Base-by-base conservation (phyloP, 2,797 vertebrate genomes). In the Mastacembelus armatus region DNA sequence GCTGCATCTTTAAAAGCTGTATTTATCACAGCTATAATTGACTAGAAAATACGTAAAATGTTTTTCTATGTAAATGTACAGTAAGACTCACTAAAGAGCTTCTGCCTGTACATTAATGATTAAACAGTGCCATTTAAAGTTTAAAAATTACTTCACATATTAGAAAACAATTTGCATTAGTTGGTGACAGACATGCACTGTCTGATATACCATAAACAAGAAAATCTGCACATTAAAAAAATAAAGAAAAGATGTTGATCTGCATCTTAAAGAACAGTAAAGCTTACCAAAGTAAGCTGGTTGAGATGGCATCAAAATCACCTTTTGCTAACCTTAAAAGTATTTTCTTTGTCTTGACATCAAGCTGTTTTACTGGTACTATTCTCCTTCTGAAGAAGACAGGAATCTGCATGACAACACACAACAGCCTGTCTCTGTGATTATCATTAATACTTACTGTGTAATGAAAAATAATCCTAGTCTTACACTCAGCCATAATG, bases 371-470 rank as follows among this genome's bases (percentile, higher is more conserved):
- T 35, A 16, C 9, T 15, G 21, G 39, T 44, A 26, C 10, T 19
- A 6, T 38, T 50, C 59, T 77, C 59, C 76, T 81, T 78, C 57
- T 56, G 22, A 56, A 30, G 18, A 50, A 66, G 43, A 71, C 67
- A 32, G 12, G 3, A 50, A 63, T 16, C 24, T 38, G 1, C 16
- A 22, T 10, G 1, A 43, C 21, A n/a, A 56, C 27, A 66, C 36
- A 67, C 22, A n/a, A n/a, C 56, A 24, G 8, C 47, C 43, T 11
- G n/a, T 50, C 66, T 59, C 54, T 22, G 38, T 33, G 39, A 33
- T 71, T 58, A 51, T 26, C 32, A 66, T 61, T 74, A 86, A 85
- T 58, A 86, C 71, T 74, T 62, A 16, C 33, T 7, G 1, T 76
- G 49, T 54, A 65, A 61, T 68, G 33, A 78, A 71, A 60, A 27